Evolutionary conservation across 2,113 vertebrate genomes (phyloP).

Genomic region (Takifugu bimaculatus): DNA sequence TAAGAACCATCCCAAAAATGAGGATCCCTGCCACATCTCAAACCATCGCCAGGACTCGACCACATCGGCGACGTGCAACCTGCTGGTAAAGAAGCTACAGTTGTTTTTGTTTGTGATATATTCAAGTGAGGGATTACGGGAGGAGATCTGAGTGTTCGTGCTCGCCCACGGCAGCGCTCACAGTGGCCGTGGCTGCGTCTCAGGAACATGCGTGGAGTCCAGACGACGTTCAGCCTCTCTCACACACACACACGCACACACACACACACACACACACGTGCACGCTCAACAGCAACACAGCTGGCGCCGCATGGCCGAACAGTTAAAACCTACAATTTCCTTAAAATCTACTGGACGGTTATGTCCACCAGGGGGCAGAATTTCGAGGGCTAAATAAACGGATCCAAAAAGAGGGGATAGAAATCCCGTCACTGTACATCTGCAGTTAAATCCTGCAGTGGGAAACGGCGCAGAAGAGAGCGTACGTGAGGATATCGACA

Average conservation of each 20-base stretch:
- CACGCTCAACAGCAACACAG: too few species aligned
- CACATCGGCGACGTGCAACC: constrained; percentile 29
- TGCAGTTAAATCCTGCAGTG: constrained; percentile 60
- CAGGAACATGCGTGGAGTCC: constrained; percentile 48
- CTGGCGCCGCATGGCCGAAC: constrained; percentile 1
- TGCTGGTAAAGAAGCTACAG: constrained; percentile 59
- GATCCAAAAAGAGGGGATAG: neutral
- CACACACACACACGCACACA: constrained; percentile 8
- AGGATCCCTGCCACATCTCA: constrained; percentile 51
- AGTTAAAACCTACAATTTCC: constrained; percentile 1
- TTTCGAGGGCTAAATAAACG: constrained; percentile 31
- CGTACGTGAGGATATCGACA: constrained; percentile 53
- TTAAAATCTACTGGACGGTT: constrained; percentile 5
- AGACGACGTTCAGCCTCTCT: constrained; percentile 34
- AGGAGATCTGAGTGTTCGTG: constrained; percentile 30
- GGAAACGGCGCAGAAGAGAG: constrained; percentile 30
- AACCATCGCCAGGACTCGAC: constrained; percentile 46
- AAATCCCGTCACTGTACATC: constrained; percentile 53
- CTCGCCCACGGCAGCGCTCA: constrained; percentile 22
- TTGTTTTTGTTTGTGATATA: constrained; percentile 28
- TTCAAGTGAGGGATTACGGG: constrained; percentile 28
- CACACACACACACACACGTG: constrained; percentile 11
- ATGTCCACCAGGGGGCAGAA: constrained; percentile 9
- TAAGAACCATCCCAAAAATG: constrained; percentile 42
- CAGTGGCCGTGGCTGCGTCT: constrained; percentile 15